Conservation (phyloP, 2,797 vertebrate genomes). For the Gymnoscopelus braueri region DNA sequence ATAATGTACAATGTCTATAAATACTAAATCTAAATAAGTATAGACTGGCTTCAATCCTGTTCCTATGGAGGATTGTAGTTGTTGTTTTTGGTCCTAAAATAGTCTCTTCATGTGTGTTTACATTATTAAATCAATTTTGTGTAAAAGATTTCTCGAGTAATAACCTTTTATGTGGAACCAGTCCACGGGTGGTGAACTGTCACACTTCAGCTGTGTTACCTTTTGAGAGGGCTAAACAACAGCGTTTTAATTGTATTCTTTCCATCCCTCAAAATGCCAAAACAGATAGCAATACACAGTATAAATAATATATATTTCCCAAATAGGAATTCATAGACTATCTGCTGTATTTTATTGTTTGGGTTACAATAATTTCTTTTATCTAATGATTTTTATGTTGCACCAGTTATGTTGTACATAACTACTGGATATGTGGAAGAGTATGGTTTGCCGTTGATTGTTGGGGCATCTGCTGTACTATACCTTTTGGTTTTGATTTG, state of each 20-base stretch:
- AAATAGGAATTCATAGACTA: conserved; percentile 63
- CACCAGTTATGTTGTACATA: conserved; percentile 74
- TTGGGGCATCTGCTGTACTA: conserved; percentile 74
- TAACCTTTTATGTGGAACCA: conserved; percentile 40
- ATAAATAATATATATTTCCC: conserved; percentile 73
- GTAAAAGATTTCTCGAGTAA: conserved; percentile 34
- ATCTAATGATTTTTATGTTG: conserved; percentile 65
- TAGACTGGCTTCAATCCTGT: conserved; percentile 54
- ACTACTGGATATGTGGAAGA: conserved; percentile 69
- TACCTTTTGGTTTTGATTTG: conserved; percentile 61
- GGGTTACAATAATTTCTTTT: conserved; percentile 67
- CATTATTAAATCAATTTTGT: conserved; percentile 50
- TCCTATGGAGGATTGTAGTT: conserved; percentile 33
- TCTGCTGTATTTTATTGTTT: conserved; percentile 80
- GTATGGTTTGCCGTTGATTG: conserved; percentile 63
- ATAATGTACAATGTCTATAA: conserved; percentile 13
- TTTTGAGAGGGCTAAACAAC: conserved; percentile 48
- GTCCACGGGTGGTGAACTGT: conserved; percentile 52
- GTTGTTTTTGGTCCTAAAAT: conserved; percentile 31
- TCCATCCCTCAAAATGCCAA: conserved; percentile 69
- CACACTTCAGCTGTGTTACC: conserved; percentile 45
- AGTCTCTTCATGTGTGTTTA: conserved; percentile 18
- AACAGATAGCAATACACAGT: conserved; percentile 66
- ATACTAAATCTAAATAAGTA: conserved; percentile 32
- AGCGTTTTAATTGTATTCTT: conserved; percentile 49